A percentile compares a stretch with the other conserved stretches of the same genome.
These are phyloP conservation scores for Gibbula magus DNA, from an alignment of 2,888 invertebrate genomes.

Conservation along the genomic window DNA sequence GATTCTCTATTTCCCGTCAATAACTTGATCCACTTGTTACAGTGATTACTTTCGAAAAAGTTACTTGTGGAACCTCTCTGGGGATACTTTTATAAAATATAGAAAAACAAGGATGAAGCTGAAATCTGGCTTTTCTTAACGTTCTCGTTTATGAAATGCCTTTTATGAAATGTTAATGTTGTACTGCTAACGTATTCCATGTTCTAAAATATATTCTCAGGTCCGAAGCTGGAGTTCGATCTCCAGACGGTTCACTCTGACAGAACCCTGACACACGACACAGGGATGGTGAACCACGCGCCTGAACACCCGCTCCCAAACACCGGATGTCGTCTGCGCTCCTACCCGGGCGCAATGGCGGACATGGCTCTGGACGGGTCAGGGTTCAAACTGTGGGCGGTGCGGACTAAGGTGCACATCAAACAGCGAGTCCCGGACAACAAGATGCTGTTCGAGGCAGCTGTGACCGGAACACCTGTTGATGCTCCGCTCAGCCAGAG, in stretches of 20 bases:
- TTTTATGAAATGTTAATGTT: too few relatives aligned
- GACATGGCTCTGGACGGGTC: constrained; percentile 5
- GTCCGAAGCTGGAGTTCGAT: neutral
- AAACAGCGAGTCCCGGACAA: constrained; percentile 14
- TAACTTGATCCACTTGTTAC: too few relatives aligned
- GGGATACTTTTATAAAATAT: too few relatives aligned
- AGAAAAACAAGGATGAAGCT: too few relatives aligned
- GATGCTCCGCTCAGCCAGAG: constrained; percentile 13
- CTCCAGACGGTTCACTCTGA: neutral
- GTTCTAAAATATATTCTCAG: neutral
- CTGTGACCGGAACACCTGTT: neutral
- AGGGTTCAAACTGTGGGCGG: neutral
- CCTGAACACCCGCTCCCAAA: constrained; percentile 11
- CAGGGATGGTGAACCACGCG: neutral
- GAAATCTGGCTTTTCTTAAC: too few relatives aligned
- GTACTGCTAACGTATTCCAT: too few relatives aligned
- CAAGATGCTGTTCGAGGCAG: constrained; percentile 19
- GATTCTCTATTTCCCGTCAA: too few relatives aligned
- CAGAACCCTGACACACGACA: neutral
- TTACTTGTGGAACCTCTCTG: too few relatives aligned
- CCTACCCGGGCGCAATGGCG: constrained; percentile 17
- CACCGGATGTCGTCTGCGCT: constrained; percentile 12
- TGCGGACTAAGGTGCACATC: neutral
- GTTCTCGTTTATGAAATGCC: too few relatives aligned
- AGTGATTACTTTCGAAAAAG: too few relatives aligned